Conservation (phyloP, 2,888 invertebrate species). For the Xylota segnis region DNA sequence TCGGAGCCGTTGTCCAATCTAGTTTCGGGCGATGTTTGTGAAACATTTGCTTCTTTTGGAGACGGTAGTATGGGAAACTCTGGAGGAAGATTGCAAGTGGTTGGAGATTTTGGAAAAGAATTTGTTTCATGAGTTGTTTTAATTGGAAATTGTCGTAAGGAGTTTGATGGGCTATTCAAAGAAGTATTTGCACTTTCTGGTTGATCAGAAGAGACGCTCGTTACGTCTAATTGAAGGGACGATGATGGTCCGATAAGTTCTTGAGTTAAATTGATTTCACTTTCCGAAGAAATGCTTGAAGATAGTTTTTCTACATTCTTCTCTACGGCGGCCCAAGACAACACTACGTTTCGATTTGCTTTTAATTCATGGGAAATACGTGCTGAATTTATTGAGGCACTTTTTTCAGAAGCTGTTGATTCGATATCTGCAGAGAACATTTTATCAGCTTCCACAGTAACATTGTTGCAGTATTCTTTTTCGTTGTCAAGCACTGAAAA, state of each 20-base stretch:
- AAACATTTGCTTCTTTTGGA: background rate
- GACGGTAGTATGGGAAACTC: constrained; percentile 6
- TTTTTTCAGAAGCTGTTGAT: constrained; percentile 5
- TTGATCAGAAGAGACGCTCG: background rate
- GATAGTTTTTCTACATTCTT: constrained; percentile 23
- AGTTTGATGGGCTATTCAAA: background rate
- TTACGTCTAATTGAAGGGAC: constrained; percentile 3
- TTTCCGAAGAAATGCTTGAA: background rate
- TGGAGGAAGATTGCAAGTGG: background rate
- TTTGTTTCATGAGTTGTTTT: constrained; percentile 16
- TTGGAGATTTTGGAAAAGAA: constrained; percentile 51
- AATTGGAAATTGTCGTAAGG: constrained; percentile 44
- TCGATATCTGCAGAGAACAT: constrained; percentile 14
- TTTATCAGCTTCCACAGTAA: constrained; percentile 52
- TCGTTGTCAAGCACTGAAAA: background rate
- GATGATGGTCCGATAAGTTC: background rate
- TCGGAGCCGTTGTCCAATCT: constrained; percentile 3
- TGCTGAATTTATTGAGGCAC: background rate
- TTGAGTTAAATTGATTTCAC: constrained; percentile 25
- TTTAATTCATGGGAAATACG: constrained; percentile 30
- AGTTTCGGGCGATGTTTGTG: background rate
- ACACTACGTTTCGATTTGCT: constrained; percentile 19
- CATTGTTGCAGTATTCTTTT: constrained; percentile 50
- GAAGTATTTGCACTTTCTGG: background rate
- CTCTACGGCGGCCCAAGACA: constrained; percentile 46